Evolutionary conservation across 2,113 vertebrate genomes (phyloP).

Genomic region (Saimiri boliviensis): DNA sequence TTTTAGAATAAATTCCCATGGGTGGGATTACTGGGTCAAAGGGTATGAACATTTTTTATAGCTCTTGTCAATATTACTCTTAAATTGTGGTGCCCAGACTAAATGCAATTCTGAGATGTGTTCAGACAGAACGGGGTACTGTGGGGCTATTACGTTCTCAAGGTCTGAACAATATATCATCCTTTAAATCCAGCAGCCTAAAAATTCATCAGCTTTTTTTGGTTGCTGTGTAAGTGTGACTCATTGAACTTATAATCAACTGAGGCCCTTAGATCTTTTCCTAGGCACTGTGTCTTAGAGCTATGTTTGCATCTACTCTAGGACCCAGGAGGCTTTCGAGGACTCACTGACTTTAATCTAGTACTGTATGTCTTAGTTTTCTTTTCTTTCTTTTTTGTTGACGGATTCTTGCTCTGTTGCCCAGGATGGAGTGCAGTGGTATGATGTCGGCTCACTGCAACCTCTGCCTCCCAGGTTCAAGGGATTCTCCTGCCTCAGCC

Average conservation of each 20-base stretch:
- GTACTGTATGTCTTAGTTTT: constrained; percentile 1
- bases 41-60: constrained; percentile 76
- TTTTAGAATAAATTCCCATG: constrained; percentile 66
- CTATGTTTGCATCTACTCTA: not conserved
- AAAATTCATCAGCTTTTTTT: constrained; percentile 66
- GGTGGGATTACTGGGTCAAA: constrained; percentile 74
- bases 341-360: constrained; percentile 14
- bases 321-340: not conserved
- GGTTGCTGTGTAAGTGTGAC: not conserved
- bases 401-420: no score
- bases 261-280: constrained; percentile 13
- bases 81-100: constrained; percentile 71
- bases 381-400: not conserved
- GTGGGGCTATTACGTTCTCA: constrained; percentile 75
- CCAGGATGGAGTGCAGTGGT: no score
- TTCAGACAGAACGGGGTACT: constrained; percentile 68
- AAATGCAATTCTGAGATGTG: constrained; percentile 72
- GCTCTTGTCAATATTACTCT: constrained; percentile 77
- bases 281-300: constrained; percentile 15
- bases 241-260: constrained; percentile 25
- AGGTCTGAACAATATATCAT: constrained; percentile 74
- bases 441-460: no score
- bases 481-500: no score
- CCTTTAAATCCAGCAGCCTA: constrained; percentile 70
- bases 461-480: no score